A percentile compares a stretch with the other conserved stretches of the same genome.
phyloP scores from a whole-genome alignment of 2,797 vertebrate species.

The Channa striata region DNA sequence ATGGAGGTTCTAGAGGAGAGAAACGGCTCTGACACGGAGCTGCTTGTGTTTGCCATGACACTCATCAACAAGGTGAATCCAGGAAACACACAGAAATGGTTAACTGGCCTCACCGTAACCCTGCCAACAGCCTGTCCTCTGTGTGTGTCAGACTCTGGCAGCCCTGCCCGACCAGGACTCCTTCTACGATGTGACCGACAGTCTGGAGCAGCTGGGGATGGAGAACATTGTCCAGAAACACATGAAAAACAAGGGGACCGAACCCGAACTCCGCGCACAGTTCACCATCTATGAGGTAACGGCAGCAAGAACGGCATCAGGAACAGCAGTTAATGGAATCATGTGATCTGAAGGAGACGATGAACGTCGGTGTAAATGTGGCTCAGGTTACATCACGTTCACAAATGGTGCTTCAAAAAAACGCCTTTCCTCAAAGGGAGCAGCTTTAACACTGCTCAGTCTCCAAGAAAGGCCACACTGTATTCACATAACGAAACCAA shows the following conservation, averaged over 20 bases:
- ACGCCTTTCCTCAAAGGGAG: too few relatives aligned
- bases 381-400: too few relatives aligned
- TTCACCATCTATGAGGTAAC: slow-evolving; percentile 91
- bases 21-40: slow-evolving; percentile 89
- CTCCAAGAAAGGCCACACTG: too few relatives aligned
- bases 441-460: too few relatives aligned
- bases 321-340: too few relatives aligned
- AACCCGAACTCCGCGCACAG: slow-evolving; percentile 89
- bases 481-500: too few relatives aligned
- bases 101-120: too few relatives aligned
- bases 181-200: slow-evolving; percentile 94
- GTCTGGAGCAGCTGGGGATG: slow-evolving; percentile 93
- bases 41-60: slow-evolving; percentile 91
- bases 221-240: slow-evolving; percentile 89
- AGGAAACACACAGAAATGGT: too few relatives aligned
- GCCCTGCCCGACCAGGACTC: slow-evolving; percentile 95
- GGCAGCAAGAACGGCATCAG: background rate
- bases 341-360: too few relatives aligned
- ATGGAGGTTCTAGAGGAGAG: slow-evolving; percentile 90
- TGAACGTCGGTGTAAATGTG: too few relatives aligned
- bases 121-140: too few relatives aligned
- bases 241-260: slow-evolving; percentile 82
- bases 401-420: too few relatives aligned
- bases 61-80: slow-evolving; percentile 94
- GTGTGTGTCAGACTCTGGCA: slow-evolving; percentile 84